A percentile compares a stretch with the other conserved stretches of the same genome.
These are phyloP conservation scores for Congeria kusceri DNA, from an alignment of 2,888 invertebrate species.

Conservation along the genomic window DNA sequence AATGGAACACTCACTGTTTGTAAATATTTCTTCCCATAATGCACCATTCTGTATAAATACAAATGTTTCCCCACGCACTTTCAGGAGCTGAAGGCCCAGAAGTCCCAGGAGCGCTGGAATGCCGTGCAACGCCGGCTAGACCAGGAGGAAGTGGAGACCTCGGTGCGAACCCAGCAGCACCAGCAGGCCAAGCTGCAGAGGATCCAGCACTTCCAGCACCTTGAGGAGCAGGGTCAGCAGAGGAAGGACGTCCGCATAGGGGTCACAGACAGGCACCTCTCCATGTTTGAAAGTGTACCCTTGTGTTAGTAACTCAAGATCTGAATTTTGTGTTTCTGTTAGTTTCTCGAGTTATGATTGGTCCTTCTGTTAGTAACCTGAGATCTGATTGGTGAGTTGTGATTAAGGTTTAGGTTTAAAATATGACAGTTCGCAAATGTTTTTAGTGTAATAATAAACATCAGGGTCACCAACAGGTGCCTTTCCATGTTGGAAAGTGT, in stretches of 20 bases:
- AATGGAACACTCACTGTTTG: too few species aligned
- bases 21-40: too few species aligned
- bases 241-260: constrained; percentile 73
- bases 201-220: constrained; percentile 72
- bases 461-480: constrained; percentile 73
- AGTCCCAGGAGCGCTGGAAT: constrained; percentile 71
- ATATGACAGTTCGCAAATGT: too few species aligned
- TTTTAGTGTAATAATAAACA: too few species aligned
- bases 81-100: constrained; percentile 73
- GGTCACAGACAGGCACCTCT: constrained; percentile 73
- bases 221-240: constrained; percentile 75
- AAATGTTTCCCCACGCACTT: too few species aligned
- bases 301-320: constrained; percentile 16
- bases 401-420: too few species aligned
- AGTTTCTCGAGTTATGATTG: too few species aligned
- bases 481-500: constrained; percentile 67
- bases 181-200: constrained; percentile 73
- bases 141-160: constrained; percentile 66
- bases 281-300: constrained; percentile 62
- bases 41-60: too few species aligned
- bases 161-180: constrained; percentile 59
- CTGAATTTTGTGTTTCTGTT: too few species aligned
- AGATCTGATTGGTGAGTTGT: too few species aligned
- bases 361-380: too few species aligned
- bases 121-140: constrained; percentile 65